Conservation (phyloP, 2,888 invertebrate genomes). For the Aelia acuminata region DNA sequence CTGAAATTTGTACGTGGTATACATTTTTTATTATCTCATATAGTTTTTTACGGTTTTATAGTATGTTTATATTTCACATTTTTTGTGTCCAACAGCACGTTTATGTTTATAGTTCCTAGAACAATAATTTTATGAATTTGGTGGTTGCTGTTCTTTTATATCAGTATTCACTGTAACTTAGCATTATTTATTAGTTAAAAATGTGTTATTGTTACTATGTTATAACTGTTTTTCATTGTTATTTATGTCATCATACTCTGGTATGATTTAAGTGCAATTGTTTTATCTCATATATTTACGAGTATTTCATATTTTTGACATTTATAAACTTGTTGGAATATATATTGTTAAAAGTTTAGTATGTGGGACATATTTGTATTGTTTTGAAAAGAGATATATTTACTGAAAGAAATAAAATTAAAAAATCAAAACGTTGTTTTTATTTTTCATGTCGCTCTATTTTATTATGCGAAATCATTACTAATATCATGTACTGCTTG, state of each 20-base stretch:
- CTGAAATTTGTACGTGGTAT: slow-evolving; percentile 16
- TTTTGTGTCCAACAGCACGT: neutral
- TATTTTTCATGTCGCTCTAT: neutral
- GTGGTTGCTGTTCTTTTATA: slow-evolving; percentile 23
- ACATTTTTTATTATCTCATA: slow-evolving; percentile 28
- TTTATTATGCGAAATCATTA: no score
- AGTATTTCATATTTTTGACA: slow-evolving; percentile 30
- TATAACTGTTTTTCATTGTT: neutral
- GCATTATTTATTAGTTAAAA: neutral
- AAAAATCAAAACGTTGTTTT: neutral
- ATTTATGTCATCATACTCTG: neutral
- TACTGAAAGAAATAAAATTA: slow-evolving; percentile 19
- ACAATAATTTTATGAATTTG: neutral
- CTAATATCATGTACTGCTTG: no score
- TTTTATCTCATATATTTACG: slow-evolving; percentile 10
- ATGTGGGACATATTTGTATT: neutral
- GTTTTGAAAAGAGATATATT: slow-evolving; percentile 20
- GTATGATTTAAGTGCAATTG: slow-evolving; percentile 7
- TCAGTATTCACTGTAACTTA: slow-evolving; percentile 15
- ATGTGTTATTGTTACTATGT: slow-evolving; percentile 27
- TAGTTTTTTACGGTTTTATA: slow-evolving; percentile 41
- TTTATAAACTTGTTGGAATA: slow-evolving; percentile 21
- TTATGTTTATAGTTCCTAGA: slow-evolving; percentile 39
- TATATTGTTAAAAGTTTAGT: slow-evolving; percentile 24
- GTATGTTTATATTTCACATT: slow-evolving; percentile 36